Evolutionary conservation across 2,888 invertebrate genomes (phyloP).

Genomic region (Scaptodrosophila latifasciaeformis): DNA sequence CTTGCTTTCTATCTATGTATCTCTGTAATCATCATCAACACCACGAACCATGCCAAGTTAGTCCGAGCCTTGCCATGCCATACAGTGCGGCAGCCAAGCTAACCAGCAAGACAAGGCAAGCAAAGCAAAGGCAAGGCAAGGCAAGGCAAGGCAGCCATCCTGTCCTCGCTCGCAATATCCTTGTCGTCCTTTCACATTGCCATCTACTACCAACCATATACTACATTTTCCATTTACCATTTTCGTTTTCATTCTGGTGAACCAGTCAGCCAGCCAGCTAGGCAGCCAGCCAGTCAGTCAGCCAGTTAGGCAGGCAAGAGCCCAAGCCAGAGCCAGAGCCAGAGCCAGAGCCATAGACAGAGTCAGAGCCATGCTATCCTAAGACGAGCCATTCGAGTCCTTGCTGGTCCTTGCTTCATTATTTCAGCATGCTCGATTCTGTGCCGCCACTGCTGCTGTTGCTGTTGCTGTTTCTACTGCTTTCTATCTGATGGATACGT

Average conservation of each 20-base stretch:
- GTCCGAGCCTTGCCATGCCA: slow-evolving; percentile 11
- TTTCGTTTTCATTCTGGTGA: slow-evolving; percentile 67
- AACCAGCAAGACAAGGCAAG: slow-evolving; percentile 20
- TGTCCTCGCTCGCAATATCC: slow-evolving; percentile 67
- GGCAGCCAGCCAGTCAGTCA: no score
- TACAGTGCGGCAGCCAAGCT: slow-evolving; percentile 27
- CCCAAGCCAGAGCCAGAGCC: slow-evolving; percentile 20
- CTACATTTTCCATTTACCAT: slow-evolving; percentile 67
- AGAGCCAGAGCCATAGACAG: slow-evolving; percentile 32
- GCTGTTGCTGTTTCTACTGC: slow-evolving; percentile 57
- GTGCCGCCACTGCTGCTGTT: slow-evolving; percentile 3
- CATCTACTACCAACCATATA: slow-evolving; percentile 27
- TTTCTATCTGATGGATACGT: slow-evolving; percentile 69
- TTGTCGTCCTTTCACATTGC: slow-evolving; percentile 45
- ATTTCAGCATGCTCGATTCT: slow-evolving; percentile 57
- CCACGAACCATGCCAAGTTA: slow-evolving; percentile 55
- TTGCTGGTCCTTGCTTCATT: slow-evolving; percentile 70
- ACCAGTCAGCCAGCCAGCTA: no score
- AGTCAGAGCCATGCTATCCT: slow-evolving; percentile 25
- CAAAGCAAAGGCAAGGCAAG: no score
- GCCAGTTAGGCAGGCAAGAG: slow-evolving; percentile 28
- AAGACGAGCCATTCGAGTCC: slow-evolving; percentile 46
- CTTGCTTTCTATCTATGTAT: slow-evolving; percentile 57
- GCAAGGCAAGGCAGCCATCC: slow-evolving; percentile 52
- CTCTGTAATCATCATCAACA: slow-evolving; percentile 67